Evolutionary conservation across 2,888 invertebrate genomes (phyloP).

Genomic region (Lysandra bellargus): DNA sequence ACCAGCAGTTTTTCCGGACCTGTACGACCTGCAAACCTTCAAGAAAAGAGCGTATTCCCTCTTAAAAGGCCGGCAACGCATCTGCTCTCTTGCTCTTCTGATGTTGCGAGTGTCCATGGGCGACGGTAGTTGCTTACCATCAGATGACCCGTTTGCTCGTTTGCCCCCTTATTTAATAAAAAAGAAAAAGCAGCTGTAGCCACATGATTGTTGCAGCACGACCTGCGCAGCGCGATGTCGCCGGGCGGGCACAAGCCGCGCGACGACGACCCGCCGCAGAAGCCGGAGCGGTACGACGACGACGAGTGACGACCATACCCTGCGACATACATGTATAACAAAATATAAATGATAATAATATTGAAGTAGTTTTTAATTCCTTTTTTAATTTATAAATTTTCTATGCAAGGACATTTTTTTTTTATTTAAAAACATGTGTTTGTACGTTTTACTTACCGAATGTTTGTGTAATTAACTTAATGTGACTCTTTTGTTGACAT

Average conservation of each 20-base stretch:
- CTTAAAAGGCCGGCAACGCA: no score
- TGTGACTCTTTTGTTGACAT: background rate
- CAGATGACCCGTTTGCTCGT: no score
- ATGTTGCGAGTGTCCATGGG: no score
- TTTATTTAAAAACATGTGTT: background rate
- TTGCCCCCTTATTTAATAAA: no score
- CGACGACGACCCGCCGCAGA: slow-evolving; percentile 50
- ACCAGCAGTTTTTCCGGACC: no score
- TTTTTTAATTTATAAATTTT: background rate
- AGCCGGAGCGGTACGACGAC: slow-evolving; percentile 57
- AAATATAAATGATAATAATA: background rate
- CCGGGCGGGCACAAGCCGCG: slow-evolving; percentile 49
- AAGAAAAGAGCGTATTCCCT: no score
- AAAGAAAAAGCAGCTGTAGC: no score
- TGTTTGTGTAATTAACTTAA: background rate
- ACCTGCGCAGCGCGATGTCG: slow-evolving; percentile 61
- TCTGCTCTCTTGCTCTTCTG: no score
- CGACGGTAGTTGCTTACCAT: no score
- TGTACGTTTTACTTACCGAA: background rate
- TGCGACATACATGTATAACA: background rate
- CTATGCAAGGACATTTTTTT: background rate
- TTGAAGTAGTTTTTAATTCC: background rate
- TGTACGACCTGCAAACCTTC: no score
- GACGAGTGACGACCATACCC: slow-evolving; percentile 37
- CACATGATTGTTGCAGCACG: slow-evolving; percentile 56